Evolutionary conservation across 2,113 vertebrate species (phyloP).

Genomic region (Eurystomus gularis): DNA sequence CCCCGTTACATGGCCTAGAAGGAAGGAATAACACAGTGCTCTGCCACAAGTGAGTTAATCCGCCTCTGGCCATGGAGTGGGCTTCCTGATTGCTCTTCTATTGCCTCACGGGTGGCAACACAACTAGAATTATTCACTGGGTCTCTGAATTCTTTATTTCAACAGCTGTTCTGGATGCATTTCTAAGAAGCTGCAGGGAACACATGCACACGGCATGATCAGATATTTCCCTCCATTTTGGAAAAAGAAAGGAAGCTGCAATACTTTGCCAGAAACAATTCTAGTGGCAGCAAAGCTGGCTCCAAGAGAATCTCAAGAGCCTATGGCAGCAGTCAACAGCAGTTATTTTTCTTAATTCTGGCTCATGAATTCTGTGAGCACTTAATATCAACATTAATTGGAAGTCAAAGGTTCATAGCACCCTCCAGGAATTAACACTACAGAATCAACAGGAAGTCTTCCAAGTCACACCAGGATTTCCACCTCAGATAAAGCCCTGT

Average conservation of each 20-base stretch:
- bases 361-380: background rate
- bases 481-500: background rate
- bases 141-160: background rate
- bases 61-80: background rate
- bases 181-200: background rate
- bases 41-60: background rate
- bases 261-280: background rate
- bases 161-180: background rate
- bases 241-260: background rate
- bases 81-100: background rate
- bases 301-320: background rate
- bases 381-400: background rate
- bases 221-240: background rate
- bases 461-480: background rate
- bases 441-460: background rate
- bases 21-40: background rate
- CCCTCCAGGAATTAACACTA: background rate
- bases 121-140: background rate
- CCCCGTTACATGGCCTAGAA: background rate
- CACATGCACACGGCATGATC: rapidly evolving
- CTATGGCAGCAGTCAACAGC: background rate
- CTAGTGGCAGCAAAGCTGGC: background rate
- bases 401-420: background rate
- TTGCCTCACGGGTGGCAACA: background rate
- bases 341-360: constrained; percentile 2